Evolutionary conservation across 2,113 vertebrate species (phyloP).

Genomic region (Rhinolophus sinicus): DNA sequence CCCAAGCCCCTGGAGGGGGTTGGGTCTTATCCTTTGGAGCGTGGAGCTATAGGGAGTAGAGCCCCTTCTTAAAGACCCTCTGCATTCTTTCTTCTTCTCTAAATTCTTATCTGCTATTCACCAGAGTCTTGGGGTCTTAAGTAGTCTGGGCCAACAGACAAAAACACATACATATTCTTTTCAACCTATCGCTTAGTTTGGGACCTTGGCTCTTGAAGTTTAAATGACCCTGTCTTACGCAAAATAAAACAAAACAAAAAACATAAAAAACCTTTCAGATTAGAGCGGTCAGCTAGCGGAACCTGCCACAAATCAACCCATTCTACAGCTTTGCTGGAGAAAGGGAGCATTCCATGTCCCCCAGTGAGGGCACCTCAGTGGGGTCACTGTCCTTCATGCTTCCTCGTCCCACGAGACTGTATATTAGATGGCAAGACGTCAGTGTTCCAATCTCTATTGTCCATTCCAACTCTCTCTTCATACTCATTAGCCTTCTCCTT

Average conservation of each 20-base stretch:
- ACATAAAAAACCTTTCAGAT: background rate
- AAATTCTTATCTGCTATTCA: background rate
- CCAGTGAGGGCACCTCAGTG: accelerated
- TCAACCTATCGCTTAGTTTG: background rate
- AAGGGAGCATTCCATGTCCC: background rate
- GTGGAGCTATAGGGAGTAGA: background rate
- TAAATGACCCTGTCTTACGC: background rate
- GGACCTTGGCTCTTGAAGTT: background rate
- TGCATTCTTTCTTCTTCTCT: background rate
- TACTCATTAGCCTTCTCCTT: background rate
- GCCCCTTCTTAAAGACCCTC: background rate
- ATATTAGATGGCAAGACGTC: background rate
- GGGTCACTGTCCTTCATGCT: background rate
- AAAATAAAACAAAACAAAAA: background rate
- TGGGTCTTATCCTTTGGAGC: background rate
- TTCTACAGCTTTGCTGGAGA: background rate
- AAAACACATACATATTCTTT: background rate
- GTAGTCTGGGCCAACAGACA: background rate
- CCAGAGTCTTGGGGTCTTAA: background rate
- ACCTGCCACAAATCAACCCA: background rate
- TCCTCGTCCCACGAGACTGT: accelerated
- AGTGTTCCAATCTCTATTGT: background rate
- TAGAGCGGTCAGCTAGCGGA: background rate
- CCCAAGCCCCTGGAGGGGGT: background rate
- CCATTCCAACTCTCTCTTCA: background rate